Evolutionary conservation across 1,140 invertebrate genomes (phyloP).

Genomic region (Pogonomyrmex californicus): DNA sequence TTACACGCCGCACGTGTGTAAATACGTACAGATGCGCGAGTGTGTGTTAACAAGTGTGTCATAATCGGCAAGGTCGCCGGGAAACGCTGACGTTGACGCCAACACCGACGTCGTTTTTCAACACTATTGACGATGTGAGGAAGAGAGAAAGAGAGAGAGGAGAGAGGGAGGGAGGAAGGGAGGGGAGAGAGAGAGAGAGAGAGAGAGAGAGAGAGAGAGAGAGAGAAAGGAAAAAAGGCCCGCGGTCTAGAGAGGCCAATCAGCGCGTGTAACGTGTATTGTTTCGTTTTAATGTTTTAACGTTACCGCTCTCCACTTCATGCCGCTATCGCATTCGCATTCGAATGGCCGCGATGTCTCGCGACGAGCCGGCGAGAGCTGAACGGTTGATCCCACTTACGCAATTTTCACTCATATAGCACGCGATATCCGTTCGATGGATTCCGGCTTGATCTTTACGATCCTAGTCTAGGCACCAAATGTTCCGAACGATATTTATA

Average conservation of each 20-base stretch:
- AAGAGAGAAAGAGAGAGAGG: not conserved
- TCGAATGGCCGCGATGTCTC: slow-evolving; percentile 24
- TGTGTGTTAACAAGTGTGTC: slow-evolving; percentile 63
- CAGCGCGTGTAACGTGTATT: slow-evolving; percentile 28
- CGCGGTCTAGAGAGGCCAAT: slow-evolving; percentile 20
- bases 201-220: no score
- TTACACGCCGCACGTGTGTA: slow-evolving; percentile 36
- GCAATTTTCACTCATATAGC: slow-evolving; percentile 38
- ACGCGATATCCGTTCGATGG: slow-evolving; percentile 14
- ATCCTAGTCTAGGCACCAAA: not conserved
- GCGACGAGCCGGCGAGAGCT: slow-evolving; percentile 29
- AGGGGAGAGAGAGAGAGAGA: not conserved
- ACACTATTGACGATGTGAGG: not conserved
- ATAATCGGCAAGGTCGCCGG: slow-evolving; percentile 56
- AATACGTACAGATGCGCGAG: slow-evolving; percentile 50
- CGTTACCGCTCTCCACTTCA: slow-evolving; percentile 14
- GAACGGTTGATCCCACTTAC: slow-evolving; percentile 17
- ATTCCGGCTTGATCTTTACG: slow-evolving; percentile 1
- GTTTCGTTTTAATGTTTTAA: slow-evolving; percentile 45
- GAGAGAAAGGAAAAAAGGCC: not conserved
- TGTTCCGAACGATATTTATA: not conserved
- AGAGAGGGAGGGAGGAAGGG: no score
- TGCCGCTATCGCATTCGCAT: not conserved
- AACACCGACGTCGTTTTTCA: slow-evolving; percentile 17
- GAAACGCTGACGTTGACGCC: slow-evolving; percentile 45